phyloP scores from a whole-genome alignment of 2,113 vertebrate genomes.

The Sakesphorus luctuosus region DNA sequence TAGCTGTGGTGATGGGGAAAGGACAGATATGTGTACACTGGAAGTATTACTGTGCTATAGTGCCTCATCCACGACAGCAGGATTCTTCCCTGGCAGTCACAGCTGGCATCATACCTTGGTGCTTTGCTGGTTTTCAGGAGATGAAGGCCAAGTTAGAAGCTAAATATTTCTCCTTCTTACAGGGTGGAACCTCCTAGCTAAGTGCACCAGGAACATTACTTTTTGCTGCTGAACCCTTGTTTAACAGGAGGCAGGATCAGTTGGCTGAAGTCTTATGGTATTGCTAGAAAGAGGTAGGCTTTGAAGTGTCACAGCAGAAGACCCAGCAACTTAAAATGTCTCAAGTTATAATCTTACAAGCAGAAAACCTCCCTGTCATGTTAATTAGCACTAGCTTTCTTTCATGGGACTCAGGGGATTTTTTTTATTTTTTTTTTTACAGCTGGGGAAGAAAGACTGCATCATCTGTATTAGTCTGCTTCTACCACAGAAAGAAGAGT shows the following conservation, averaged over 20 bases:
- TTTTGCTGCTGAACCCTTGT: rapidly evolving
- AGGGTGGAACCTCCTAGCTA: background rate
- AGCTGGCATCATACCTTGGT: background rate
- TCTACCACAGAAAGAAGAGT: background rate
- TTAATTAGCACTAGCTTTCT: background rate
- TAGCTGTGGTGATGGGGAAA: background rate
- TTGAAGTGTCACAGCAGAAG: background rate
- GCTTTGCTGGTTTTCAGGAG: background rate
- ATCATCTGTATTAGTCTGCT: background rate
- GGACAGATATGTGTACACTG: background rate
- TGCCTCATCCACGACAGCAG: background rate
- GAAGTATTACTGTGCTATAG: background rate
- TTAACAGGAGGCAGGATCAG: background rate
- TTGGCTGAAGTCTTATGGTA: background rate
- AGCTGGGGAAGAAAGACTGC: background rate
- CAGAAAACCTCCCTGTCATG: background rate
- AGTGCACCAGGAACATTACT: background rate
- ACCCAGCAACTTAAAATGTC: background rate
- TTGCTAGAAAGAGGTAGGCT: background rate
- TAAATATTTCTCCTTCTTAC: background rate
- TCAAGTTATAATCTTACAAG: background rate
- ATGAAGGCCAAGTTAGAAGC: background rate
- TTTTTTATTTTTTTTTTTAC: background rate
- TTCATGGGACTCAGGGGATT: background rate
- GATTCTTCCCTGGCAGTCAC: background rate